Percentiles rank a stretch among this genome's conserved stretches.
These are phyloP conservation scores for Smithornis capensis DNA, from an alignment of 2,113 vertebrate species.

Conservation along the genomic window DNA sequence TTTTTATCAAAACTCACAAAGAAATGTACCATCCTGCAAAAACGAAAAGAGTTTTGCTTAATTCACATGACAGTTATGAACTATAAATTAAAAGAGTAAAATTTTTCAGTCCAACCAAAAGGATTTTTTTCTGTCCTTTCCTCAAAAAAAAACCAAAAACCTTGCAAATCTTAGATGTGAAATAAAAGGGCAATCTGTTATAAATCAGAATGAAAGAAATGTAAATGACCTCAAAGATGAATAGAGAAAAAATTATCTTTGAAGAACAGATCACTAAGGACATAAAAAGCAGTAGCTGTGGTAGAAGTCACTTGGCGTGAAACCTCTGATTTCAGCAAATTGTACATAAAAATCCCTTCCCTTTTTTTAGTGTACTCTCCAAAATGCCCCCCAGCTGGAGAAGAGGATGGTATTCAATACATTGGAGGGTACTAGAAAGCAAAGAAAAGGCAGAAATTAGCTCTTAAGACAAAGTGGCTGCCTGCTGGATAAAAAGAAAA, in stretches of 20 bases:
- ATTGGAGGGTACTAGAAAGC: neutral
- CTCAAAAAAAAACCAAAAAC: neutral
- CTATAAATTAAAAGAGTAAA: neutral
- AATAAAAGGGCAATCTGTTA: neutral
- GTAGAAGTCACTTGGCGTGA: neutral
- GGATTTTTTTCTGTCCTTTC: neutral
- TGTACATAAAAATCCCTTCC: neutral
- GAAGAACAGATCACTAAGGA: neutral
- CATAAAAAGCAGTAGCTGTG: neutral
- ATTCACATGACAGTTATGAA: neutral
- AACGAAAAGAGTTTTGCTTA: neutral
- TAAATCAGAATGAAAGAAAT: neutral
- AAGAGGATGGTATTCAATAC: neutral
- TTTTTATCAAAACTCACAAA: neutral
- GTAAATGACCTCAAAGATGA: neutral
- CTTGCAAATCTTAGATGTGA: neutral
- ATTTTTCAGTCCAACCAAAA: neutral
- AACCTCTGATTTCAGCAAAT: neutral
- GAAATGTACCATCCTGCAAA: neutral
- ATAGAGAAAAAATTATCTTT: neutral
- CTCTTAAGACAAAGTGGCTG: neutral
- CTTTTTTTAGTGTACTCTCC: neutral
- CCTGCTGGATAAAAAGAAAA: neutral
- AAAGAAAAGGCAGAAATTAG: slow-evolving; percentile 19
- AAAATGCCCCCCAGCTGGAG: neutral